Evolutionary conservation across 1,140 invertebrate species (phyloP), one percentile per base, ranked within the genome.

Genomic region (Drosophila cardini): DNA sequence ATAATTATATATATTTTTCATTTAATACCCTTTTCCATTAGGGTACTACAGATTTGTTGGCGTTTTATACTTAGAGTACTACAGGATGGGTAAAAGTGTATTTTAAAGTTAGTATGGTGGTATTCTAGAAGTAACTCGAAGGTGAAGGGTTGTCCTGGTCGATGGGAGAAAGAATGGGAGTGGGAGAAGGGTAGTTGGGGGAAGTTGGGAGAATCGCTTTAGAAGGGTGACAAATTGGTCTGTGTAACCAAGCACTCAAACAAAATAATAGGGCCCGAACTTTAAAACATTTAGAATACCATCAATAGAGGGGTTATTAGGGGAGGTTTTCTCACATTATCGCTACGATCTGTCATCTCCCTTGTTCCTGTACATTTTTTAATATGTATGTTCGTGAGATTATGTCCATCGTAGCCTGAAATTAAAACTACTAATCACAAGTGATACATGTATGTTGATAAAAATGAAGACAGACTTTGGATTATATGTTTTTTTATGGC

Each of bases 271-370:
- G 18, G 11, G 21, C 9, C 46, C 4, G 4, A 63, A 32, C 18
- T n/a, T 32, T 13, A 8, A 42, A 11, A 26, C 34, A 18, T 52
- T 40, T 26, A 55, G 34, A 55, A 43, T 65, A 56, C 26, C 43
- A n/a, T 50, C 21, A 26, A 26, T 26, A n/a, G 21, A 34, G 53
- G 30, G 58, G 45, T n/a, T 62, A 67, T 30, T 52, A 57, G 32
- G 72, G 72, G 72, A 70, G 65, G 52, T 57, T 74, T 26, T 70
- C 43, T 63, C 72, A 52, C 53, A 70, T 70, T 70, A 62, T 70
- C 57, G 38, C 65, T 15, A 26, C 16, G n/a, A 60, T 60, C 43
- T 48, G 16, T 40, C n/a, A 40, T 10, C 43, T 46, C 18, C 18
- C 40, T 26, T 30, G 4, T 26, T 26, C 21, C 21, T 26, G 5